Evolutionary conservation across 2,113 vertebrate species (phyloP).

Genomic region (Xenopus tropicalis): DNA sequence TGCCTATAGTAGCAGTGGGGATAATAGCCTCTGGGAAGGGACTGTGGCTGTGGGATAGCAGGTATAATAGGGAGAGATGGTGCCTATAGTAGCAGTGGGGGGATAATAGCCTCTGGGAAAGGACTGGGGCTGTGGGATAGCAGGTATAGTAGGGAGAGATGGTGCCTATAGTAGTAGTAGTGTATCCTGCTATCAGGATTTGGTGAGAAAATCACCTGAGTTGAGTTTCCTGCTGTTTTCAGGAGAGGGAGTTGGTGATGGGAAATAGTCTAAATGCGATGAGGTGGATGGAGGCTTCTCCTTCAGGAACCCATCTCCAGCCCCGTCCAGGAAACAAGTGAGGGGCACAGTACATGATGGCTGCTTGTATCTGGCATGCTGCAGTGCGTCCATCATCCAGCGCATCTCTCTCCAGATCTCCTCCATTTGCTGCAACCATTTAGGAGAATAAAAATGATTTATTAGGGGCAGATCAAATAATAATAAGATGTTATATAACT

Average conservation of each 20-base stretch:
- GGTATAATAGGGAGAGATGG: no score
- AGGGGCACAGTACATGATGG: slow-evolving; percentile 74
- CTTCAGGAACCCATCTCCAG: slow-evolving; percentile 53
- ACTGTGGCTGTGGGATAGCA: no score
- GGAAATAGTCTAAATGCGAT: slow-evolving; percentile 75
- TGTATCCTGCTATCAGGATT: no score
- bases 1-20: no score
- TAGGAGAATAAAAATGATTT: slow-evolving; percentile 2
- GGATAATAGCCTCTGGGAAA: no score
- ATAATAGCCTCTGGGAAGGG: no score
- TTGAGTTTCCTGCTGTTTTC: slow-evolving; percentile 70
- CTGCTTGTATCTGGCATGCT: slow-evolving; percentile 87
- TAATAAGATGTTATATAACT: no score
- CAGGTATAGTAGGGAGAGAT: no score
- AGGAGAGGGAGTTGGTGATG: slow-evolving; percentile 76
- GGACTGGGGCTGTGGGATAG: no score
- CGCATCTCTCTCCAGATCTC: slow-evolving; percentile 86
- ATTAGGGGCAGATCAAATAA: background rate
- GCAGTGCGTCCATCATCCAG: slow-evolving; percentile 88
- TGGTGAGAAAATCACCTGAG: slow-evolving; percentile 56
- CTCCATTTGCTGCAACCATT: slow-evolving; percentile 77
- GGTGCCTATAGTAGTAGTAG: no score
- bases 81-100: no score
- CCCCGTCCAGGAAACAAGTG: slow-evolving; percentile 72
- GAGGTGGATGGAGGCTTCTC: slow-evolving; percentile 72